phyloP scores from a whole-genome alignment of 1,140 invertebrate genomes.

The Zaprionus davidi region DNA sequence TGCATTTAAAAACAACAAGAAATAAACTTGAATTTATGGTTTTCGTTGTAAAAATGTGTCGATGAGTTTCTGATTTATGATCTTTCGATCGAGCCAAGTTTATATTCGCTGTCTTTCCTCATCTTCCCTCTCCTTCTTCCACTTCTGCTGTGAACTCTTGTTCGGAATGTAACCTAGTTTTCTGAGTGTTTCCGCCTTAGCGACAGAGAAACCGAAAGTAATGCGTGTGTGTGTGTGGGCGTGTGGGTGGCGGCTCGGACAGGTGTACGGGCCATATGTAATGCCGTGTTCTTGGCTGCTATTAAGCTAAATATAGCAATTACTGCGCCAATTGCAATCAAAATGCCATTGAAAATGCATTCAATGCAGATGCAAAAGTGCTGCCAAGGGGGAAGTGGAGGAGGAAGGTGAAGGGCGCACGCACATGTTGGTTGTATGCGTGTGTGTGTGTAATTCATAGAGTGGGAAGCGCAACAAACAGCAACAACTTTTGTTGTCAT shows the following conservation, averaged over 20 bases:
- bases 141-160: neutral
- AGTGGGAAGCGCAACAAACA: constrained; percentile 26
- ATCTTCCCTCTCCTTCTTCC: neutral
- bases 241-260: constrained; percentile 25
- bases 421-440: constrained; percentile 37
- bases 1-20: neutral
- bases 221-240: constrained; percentile 10
- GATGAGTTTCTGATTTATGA: constrained; percentile 67
- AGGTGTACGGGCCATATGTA: constrained; percentile 37
- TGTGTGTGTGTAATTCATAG: constrained; percentile 43
- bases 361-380: constrained; percentile 50
- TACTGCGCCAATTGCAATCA: constrained; percentile 76
- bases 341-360: constrained; percentile 82
- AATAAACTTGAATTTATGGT: constrained; percentile 37
- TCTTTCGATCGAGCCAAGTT: constrained; percentile 25
- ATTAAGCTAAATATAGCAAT: constrained; percentile 81
- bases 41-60: constrained; percentile 60
- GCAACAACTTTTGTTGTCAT: constrained; percentile 58
- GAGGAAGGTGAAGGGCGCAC: constrained; percentile 17
- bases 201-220: constrained; percentile 72
- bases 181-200: constrained; percentile 59
- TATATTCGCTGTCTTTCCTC: neutral
- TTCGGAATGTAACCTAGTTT: constrained; percentile 66
- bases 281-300: constrained; percentile 67
- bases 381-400: neutral